Base-by-base conservation (phyloP, 1,140 invertebrate genomes). In the Diorhabda carinulata region DNA sequence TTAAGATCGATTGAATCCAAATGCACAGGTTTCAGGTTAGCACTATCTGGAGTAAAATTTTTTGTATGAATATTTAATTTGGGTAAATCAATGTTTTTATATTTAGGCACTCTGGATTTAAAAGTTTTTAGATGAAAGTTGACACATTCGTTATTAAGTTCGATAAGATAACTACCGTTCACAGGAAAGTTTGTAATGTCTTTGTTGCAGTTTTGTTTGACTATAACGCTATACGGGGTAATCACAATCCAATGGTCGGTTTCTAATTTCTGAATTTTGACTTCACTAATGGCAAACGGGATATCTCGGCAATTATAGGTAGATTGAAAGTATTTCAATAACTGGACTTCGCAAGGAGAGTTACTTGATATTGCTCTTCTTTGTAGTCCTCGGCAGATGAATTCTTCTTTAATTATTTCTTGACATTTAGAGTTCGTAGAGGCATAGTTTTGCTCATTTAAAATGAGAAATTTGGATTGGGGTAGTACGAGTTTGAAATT, bases 381-480 rank as follows among this genome's bases (percentile, higher is more conserved):
- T n/a, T 56, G 52, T 56, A 56, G 5, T 5, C n/a, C 52, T 61
- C 43, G 6, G n/a, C 60, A 61, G 5, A 61, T 7, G 60, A 61
- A 61, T 61, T 61, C 60, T 61, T 61, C 60, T 4, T 41, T 41
- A 4, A 61, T 42, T 4, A 61, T 61, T 61, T 61, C 4, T 10
- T 41, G 3, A 61, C 40, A 61, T 40, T 42, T 61, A 5, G 40
- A 5, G 42, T 61, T 42, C 8, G 43, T 9, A 43, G 9, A 40
- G 40, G 43, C 60, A 61, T 61, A 61, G 5, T 61, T 41, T 61
- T 61, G 25, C 8, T 61, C 60, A 42, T 61, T 61, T 42, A 61
- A 40, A 8, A 61, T 61, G 43, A 61, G 60, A n/a, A 42, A 61
- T 61, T 61, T 61, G n/a, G 43, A 61, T 61, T 61, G 8, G 4